phyloP scores from a whole-genome alignment of 1,140 invertebrate species.

The Thereuonema tuberculata region DNA sequence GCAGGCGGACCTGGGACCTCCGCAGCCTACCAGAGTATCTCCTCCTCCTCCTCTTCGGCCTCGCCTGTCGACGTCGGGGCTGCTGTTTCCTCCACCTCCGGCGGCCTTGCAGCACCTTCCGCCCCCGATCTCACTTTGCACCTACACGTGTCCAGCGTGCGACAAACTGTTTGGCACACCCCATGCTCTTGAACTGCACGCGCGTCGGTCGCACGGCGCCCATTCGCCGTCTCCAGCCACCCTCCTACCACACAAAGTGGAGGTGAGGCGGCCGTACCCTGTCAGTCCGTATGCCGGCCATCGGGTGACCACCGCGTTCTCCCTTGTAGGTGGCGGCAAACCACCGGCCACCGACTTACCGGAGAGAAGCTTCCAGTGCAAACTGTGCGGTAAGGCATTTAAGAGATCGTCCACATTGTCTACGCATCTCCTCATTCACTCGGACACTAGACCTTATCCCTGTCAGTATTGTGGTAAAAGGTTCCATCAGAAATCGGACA shows the following conservation, averaged over 20 bases:
- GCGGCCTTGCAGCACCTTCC: too few relatives aligned
- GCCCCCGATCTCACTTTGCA: slow-evolving; percentile 71
- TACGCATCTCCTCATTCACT: slow-evolving; percentile 96
- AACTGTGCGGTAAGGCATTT: slow-evolving; percentile 95
- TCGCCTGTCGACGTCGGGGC: too few relatives aligned
- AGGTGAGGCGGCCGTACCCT: too few relatives aligned
- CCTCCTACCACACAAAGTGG: slow-evolving; percentile 90
- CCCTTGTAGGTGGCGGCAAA: too few relatives aligned
- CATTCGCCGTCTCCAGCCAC: slow-evolving; percentile 85
- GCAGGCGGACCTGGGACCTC: too few relatives aligned
- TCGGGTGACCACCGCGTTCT: too few relatives aligned
- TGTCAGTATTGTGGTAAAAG: slow-evolving; percentile 94
- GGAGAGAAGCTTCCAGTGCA: slow-evolving; percentile 88
- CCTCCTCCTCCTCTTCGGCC: too few relatives aligned
- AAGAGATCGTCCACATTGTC: slow-evolving; percentile 94
- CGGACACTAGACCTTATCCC: slow-evolving; percentile 88
- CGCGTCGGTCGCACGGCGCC: slow-evolving; percentile 75
- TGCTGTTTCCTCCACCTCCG: too few relatives aligned
- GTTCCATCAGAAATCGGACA: slow-evolving; percentile 98
- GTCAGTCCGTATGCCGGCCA: too few relatives aligned
- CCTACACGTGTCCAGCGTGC: slow-evolving; percentile 92
- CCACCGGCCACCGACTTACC: slow-evolving; percentile 83
- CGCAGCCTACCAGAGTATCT: too few relatives aligned
- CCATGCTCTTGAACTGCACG: slow-evolving; percentile 86
- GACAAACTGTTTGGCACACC: slow-evolving; percentile 95